Evolutionary conservation across 2,113 vertebrate species (phyloP).

Genomic region (Zootoca vivipara): DNA sequence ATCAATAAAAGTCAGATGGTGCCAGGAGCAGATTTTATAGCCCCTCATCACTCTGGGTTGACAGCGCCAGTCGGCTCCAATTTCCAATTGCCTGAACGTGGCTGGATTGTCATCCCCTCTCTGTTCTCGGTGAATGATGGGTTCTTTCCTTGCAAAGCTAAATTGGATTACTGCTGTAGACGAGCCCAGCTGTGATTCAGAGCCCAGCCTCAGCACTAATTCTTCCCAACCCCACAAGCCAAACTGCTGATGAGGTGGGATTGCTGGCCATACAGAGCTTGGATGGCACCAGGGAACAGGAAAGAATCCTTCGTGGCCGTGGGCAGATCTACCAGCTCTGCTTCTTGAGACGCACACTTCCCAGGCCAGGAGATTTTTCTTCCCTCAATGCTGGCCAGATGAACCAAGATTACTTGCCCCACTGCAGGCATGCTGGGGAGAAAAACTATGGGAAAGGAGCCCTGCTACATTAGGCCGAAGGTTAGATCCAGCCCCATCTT

Average conservation of each 20-base stretch:
- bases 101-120: not conserved
- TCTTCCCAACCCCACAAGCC: not conserved
- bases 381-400: too few relatives aligned
- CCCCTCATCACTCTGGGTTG: not conserved
- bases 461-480: too few relatives aligned
- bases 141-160: not conserved
- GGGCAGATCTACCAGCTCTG: not conserved
- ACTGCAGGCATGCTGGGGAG: not conserved
- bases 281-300: not conserved
- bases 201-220: not conserved
- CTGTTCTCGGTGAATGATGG: not conserved
- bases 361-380: not conserved
- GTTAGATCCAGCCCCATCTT: too few relatives aligned
- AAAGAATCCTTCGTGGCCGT: not conserved
- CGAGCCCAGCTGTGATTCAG: not conserved
- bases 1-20: not conserved
- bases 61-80: not conserved
- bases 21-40: not conserved
- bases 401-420: not conserved
- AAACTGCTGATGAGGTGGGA: constrained; percentile 21
- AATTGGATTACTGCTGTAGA: constrained; percentile 14
- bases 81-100: not conserved
- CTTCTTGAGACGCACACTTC: too few relatives aligned
- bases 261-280: too few relatives aligned
- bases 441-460: too few relatives aligned